Evolutionary conservation across 2,113 vertebrate species (phyloP), one percentile per base, ranked within the genome.

Genomic region (Osmerus mordax): DNA sequence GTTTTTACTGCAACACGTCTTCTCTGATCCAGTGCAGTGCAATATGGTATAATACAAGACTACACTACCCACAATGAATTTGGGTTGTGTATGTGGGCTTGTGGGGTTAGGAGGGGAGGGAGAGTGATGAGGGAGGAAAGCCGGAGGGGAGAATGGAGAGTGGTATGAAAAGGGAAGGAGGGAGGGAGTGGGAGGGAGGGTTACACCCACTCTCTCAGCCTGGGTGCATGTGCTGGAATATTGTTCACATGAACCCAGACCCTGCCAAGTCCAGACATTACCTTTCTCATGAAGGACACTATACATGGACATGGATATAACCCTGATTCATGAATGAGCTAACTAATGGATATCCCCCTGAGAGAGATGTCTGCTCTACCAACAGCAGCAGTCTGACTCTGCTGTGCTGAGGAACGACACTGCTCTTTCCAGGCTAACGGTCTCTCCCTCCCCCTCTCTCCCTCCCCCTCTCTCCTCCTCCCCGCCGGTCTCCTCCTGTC

Each of bases 11-110:
- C 41, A 47, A 47, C 41, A 8, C 41, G 4, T 47, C 41, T 47
- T 8, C 41, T 1, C 41, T 47, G 41, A 3, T 36, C 32, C 32
- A 36, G 2, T 36, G 32, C 32, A 36, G 3, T 36, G 32, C 25
- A 2, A 25, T 25, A 25, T 25, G 32, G 32, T 6, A 63, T 16
- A 5, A 64, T 15, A 7, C 54, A 55, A 55, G 29, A 65, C 28
- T 36, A 29, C 71, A 72, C 41, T 54, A 15, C 62, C 29, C 66
- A 69, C 76, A 58, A 29, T 59, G 62, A 14, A 21, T 32, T 36
- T 4, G 62, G 14, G 32, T 28, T 29, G 29, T 15, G 29, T 15
- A 2, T 15, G 61, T 29, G 25, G 7, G 28, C 18, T 14, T 7
- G 55, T 56, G n/a, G n/a, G n/a, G 55, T 18, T 8, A 4, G 5